A percentile compares a stretch with the other conserved stretches of the same genome.
Evolutionary conservation across 2,113 vertebrate genomes (phyloP).

Genomic region (Triplophysa dalaica): DNA sequence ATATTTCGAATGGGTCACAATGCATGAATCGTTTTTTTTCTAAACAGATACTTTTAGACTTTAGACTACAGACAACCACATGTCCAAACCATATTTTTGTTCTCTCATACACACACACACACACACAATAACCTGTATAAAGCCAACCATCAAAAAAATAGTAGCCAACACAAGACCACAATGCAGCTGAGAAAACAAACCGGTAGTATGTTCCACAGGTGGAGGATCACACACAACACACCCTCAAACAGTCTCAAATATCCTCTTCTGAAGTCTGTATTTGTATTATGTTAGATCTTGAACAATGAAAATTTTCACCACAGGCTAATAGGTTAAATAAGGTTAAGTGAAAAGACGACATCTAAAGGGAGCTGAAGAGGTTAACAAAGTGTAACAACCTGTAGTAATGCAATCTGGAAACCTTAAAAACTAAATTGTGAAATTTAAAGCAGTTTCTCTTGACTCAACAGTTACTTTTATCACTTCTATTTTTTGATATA

Average conservation of each 20-base stretch:
- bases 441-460: no score
- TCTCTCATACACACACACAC: background rate
- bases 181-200: constrained; percentile 38
- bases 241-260: background rate
- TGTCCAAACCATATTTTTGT: background rate
- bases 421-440: no score
- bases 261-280: background rate
- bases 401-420: no score
- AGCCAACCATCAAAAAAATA: constrained; percentile 52
- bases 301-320: background rate
- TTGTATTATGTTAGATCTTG: background rate
- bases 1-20: background rate
- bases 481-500: constrained; percentile 4
- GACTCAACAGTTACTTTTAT: no score
- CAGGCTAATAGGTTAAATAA: no score
- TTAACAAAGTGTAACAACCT: background rate
- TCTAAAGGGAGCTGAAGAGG: no score
- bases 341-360: no score
- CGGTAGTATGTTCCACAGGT: background rate
- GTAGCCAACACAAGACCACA: constrained; percentile 58
- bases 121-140: constrained; percentile 53
- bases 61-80: background rate
- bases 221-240: constrained; percentile 1
- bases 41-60: background rate
- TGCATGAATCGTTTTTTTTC: no score